Conservation (phyloP, 2,888 invertebrate genomes). For the Danaus chrysippus region DNA sequence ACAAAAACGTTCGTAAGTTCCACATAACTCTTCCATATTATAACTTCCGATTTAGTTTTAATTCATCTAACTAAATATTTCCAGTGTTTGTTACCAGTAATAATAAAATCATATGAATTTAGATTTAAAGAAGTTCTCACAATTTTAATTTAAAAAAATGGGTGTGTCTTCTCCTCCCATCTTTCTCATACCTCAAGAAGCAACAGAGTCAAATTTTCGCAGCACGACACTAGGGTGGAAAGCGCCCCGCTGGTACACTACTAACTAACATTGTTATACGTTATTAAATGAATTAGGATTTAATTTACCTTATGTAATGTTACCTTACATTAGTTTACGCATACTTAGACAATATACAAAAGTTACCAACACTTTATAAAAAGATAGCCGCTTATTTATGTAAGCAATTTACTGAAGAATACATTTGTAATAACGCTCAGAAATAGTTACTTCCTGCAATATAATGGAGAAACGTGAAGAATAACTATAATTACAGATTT, state of each 20-base stretch:
- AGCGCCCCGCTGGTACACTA: constrained; percentile 52
- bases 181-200: constrained; percentile 22
- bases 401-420: no score
- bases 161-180: constrained; percentile 30
- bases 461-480: no score
- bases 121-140: constrained; percentile 17
- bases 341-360: no score
- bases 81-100: not conserved
- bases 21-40: no score
- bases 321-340: no score
- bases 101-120: not conserved
- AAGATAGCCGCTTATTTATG: not conserved
- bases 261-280: constrained; percentile 50
- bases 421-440: no score
- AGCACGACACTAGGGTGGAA: constrained; percentile 45
- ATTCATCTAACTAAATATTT: not conserved
- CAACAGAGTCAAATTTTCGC: constrained; percentile 29
- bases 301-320: constrained; percentile 44
- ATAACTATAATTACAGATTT: no score
- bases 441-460: no score
- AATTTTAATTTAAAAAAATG: constrained; percentile 19
- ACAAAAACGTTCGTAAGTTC: no score
- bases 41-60: no score
- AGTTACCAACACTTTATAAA: no score
- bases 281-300: constrained; percentile 55